These are phyloP conservation scores for Ophiodon elongatus DNA, from an alignment of 2,113 vertebrate genomes.

Conservation along the genomic window DNA sequence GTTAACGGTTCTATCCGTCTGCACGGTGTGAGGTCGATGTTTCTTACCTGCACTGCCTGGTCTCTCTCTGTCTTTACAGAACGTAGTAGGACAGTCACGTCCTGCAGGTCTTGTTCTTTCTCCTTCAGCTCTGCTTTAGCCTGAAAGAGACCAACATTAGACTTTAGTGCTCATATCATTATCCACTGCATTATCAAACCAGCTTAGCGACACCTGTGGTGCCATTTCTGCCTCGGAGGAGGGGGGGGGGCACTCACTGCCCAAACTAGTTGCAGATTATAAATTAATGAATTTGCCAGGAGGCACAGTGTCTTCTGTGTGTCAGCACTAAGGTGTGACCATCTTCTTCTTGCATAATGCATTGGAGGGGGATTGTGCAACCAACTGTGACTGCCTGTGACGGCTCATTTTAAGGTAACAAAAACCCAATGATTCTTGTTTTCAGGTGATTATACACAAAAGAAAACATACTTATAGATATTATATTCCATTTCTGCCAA, in stretches of 20 bases:
- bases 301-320: too few relatives aligned
- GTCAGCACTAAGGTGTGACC: neutral
- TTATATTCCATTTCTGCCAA: too few relatives aligned
- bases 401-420: too few relatives aligned
- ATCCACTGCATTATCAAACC: neutral
- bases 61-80: constrained; percentile 81
- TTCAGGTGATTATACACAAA: too few relatives aligned
- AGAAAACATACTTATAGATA: too few relatives aligned
- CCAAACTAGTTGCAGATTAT: neutral
- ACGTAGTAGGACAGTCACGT: constrained; percentile 70
- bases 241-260: neutral
- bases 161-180: neutral
- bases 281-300: too few relatives aligned
- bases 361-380: neutral
- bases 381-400: neutral
- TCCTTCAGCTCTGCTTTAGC: constrained; percentile 80
- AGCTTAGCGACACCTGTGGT: neutral
- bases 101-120: constrained; percentile 76
- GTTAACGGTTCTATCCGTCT: neutral
- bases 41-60: constrained; percentile 68
- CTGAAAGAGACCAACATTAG: constrained; percentile 58
- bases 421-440: too few relatives aligned
- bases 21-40: neutral
- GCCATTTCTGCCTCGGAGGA: neutral
- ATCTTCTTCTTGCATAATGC: neutral